Percentiles rank a stretch among this genome's conserved stretches.
Conservation (phyloP, 2,797 vertebrate genomes). For the Gymnopithys bicolor region DNA sequence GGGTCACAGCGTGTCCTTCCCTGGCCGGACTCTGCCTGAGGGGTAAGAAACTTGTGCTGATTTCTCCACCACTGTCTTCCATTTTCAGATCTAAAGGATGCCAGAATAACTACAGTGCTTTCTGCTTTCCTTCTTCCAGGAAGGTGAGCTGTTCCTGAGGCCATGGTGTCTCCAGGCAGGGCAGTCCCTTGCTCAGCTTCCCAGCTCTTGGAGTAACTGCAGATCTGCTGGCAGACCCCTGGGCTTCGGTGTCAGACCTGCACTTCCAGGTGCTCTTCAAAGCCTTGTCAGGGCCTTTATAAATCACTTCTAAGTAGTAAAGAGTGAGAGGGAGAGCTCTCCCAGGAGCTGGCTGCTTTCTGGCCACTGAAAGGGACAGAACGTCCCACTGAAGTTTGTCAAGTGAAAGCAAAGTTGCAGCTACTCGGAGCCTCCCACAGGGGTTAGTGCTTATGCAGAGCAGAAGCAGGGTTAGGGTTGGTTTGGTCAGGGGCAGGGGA, state of each 20-base stretch:
- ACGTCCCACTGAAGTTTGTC: background rate
- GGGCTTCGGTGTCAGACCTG: background rate
- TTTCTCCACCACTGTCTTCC: background rate
- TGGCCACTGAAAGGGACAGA: background rate
- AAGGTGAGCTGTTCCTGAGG: background rate
- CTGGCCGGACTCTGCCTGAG: background rate
- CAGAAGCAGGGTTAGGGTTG: background rate
- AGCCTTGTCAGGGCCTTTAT: background rate
- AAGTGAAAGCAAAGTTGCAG: background rate
- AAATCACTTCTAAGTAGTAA: background rate
- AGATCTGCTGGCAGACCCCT: accelerated
- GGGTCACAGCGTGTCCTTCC: background rate
- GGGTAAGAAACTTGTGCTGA: accelerated
- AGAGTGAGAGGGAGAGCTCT: too few relatives aligned
- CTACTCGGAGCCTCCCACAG: background rate
- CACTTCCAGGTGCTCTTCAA: background rate
- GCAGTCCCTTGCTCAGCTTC: background rate
- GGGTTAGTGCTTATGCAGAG: background rate
- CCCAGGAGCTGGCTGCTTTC: accelerated
- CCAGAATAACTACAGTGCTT: background rate
- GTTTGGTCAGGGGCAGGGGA: background rate
- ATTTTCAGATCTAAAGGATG: background rate
- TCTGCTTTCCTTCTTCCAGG: background rate
- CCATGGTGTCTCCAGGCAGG: background rate
- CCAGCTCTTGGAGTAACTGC: background rate